Conservation (phyloP, 2,797 vertebrate species). For the Huso huso region DNA sequence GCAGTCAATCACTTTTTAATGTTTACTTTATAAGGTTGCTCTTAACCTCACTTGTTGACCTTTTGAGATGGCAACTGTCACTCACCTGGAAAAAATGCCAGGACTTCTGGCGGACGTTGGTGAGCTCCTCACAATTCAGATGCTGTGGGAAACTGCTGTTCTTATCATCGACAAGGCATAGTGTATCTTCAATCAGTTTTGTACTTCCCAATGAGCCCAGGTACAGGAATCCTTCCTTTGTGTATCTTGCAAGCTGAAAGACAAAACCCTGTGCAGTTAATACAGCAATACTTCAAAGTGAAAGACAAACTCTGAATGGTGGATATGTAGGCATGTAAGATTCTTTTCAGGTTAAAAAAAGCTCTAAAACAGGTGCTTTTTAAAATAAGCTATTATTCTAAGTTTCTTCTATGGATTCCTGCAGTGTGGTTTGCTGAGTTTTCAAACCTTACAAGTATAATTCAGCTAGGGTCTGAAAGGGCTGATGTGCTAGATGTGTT, state of each 20-base stretch:
- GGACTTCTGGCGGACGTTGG: slow-evolving; percentile 63
- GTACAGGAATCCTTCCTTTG: slow-evolving; percentile 81
- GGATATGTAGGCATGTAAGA: background rate
- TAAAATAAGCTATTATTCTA: background rate
- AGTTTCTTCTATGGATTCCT: background rate
- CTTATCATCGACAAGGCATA: slow-evolving; percentile 61
- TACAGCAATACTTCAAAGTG: no score
- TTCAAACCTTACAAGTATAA: no score
- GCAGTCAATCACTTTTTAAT: background rate
- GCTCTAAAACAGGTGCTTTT: background rate
- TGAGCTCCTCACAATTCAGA: slow-evolving; percentile 66
- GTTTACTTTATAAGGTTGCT: background rate
- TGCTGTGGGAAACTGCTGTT: slow-evolving; percentile 64
- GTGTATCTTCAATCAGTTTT: slow-evolving; percentile 50
- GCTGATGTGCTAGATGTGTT: no score
- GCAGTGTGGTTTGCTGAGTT: no score
- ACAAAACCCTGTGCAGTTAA: no score
- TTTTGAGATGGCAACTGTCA: background rate
- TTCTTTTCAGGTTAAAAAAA: slow-evolving; percentile 7
- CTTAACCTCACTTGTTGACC: no score
- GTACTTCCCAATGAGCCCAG: slow-evolving; percentile 82
- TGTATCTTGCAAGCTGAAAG: slow-evolving; percentile 79
- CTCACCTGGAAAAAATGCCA: slow-evolving; percentile 69
- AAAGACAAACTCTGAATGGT: background rate
- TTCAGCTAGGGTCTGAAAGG: no score